phyloP scores from a whole-genome alignment of 1,140 invertebrate species.

The Subanguina moxae region DNA sequence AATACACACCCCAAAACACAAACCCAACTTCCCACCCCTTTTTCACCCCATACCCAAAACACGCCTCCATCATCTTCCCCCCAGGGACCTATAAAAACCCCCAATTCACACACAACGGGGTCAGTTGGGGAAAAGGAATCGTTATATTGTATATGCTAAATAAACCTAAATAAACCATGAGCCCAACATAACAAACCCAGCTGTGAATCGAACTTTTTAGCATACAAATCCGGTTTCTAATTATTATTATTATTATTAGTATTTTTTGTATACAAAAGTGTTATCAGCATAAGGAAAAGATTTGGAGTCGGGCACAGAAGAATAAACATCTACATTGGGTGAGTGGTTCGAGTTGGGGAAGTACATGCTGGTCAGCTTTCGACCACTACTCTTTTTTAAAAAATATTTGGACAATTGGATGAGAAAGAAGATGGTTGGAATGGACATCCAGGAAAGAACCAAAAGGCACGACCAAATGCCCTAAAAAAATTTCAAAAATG shows the following conservation, averaged over 20 bases:
- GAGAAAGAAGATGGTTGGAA: conserved; percentile 14
- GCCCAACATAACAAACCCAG: too few relatives aligned
- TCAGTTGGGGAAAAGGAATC: too few relatives aligned
- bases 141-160: too few relatives aligned
- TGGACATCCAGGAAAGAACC: conserved; percentile 13
- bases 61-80: too few relatives aligned
- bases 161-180: too few relatives aligned
- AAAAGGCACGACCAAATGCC: conserved; percentile 22
- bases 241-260: neutral
- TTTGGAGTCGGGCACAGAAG: neutral
- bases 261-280: neutral
- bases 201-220: too few relatives aligned
- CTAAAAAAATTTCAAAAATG: conserved; percentile 16
- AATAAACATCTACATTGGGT: neutral
- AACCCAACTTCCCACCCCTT: too few relatives aligned
- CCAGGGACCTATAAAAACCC: too few relatives aligned
- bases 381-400: conserved; percentile 7
- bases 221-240: too few relatives aligned
- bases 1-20: too few relatives aligned
- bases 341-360: neutral
- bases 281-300: neutral
- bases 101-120: too few relatives aligned
- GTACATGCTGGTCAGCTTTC: neutral
- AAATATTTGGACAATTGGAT: conserved; percentile 31
- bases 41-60: too few relatives aligned